These are phyloP conservation scores for Echinarachnius parma DNA, from an alignment of 53 echinoderm and acorn worm species.

Conservation along the genomic window DNA sequence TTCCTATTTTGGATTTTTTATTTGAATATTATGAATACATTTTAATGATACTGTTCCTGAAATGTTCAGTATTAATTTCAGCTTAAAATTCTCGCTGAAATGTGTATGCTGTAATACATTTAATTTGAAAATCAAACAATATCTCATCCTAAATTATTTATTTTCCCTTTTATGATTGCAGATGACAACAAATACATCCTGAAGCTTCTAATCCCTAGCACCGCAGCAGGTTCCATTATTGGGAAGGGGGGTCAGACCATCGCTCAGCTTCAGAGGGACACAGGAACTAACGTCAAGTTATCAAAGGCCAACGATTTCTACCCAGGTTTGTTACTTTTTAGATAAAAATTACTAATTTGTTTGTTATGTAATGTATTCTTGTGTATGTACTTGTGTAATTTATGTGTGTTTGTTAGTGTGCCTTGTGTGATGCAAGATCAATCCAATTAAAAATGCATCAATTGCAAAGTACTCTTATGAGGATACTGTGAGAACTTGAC, in stretches of 20 bases:
- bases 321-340: conserved; percentile 66
- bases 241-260: conserved; percentile 98
- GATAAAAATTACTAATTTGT: no score
- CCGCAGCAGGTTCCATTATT: conserved; percentile 96
- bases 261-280: conserved; percentile 91
- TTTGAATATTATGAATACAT: no score
- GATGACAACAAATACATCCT: conserved; percentile 81
- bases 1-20: no score
- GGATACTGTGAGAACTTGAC: no score
- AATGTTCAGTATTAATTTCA: no score
- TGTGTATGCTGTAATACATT: not conserved
- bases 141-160: not conserved
- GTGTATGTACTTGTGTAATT: no score
- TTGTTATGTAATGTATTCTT: no score
- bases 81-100: no score
- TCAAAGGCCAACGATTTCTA: conserved; percentile 97
- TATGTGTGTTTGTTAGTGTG: no score
- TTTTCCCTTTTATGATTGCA: not conserved
- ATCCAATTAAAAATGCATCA: no score
- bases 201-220: conserved; percentile 92
- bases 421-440: not conserved
- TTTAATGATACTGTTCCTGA: no score
- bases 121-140: not conserved
- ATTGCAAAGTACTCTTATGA: no score
- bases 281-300: conserved; percentile 94